Conservation (phyloP, 2,888 invertebrate genomes). For the Phragmatobia fuliginosa region DNA sequence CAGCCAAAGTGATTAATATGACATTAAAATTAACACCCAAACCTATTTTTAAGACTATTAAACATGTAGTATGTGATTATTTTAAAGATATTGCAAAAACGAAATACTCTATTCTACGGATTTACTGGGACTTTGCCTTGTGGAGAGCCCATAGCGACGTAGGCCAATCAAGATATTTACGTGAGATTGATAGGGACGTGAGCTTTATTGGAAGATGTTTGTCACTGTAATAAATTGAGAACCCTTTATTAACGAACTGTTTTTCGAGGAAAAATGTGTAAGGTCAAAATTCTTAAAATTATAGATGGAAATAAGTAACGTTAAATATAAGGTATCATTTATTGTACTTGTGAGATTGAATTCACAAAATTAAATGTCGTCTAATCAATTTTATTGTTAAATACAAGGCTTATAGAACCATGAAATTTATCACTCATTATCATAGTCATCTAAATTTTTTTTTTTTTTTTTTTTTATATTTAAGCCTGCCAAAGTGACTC, state of each 20-base stretch:
- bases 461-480: no score
- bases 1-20: no score
- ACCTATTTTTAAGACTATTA: no score
- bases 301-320: background rate
- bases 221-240: conserved; percentile 65
- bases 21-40: background rate
- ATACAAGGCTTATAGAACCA: background rate
- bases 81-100: background rate
- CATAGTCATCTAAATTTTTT: no score
- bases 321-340: background rate
- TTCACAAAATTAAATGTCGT: background rate
- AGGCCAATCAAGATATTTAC: conserved; percentile 74
- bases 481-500: no score
- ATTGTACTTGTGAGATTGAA: background rate
- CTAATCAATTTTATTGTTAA: background rate
- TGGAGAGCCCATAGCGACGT: conserved; percentile 3
- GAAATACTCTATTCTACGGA: background rate
- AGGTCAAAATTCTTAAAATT: conserved; percentile 5
- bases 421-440: background rate
- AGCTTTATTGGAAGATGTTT: conserved; percentile 67
- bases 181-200: conserved; percentile 69
- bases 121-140: conserved; percentile 32
- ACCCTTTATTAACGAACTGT: conserved; percentile 17
- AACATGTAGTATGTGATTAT: no score
- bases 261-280: background rate